A percentile compares a stretch with the other conserved stretches of the same genome.
phyloP scores from a whole-genome alignment of 2,888 invertebrate genomes.

The Monoplex corrugatus region DNA sequence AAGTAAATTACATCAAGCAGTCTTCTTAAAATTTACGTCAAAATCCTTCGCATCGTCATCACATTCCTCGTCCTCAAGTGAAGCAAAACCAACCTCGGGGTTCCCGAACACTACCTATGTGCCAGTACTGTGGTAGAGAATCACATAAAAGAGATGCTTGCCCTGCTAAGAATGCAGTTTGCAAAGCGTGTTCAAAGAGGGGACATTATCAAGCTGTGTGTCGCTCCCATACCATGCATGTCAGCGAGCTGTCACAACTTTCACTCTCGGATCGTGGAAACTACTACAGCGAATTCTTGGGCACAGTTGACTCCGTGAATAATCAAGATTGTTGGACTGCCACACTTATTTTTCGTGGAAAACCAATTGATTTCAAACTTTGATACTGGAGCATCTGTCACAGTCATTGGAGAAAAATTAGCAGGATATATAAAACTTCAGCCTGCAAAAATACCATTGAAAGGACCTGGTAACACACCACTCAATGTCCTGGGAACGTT shows the following conservation, averaged over 20 bases:
- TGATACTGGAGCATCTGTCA: no score
- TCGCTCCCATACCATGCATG: not conserved
- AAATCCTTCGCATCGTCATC: no score
- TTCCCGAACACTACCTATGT: no score
- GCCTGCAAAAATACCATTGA: not conserved
- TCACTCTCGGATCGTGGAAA: not conserved
- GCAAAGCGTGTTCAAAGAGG: not conserved
- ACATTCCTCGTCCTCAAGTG: no score
- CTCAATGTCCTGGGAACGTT: not conserved
- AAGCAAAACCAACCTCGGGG: no score
- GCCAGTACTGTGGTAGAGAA: conserved; percentile 22
- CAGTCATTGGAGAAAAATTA: not conserved
- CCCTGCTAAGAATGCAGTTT: conserved; percentile 32
- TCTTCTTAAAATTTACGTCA: no score
- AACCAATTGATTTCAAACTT: conserved; percentile 10
- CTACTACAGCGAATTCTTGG: no score
- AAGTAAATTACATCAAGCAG: no score
- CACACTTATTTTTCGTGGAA: not conserved
- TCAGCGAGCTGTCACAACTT: no score
- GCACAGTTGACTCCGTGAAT: not conserved
- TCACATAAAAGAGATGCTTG: conserved; percentile 18
- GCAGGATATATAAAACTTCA: not conserved
- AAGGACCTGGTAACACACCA: not conserved
- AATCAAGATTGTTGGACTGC: not conserved
- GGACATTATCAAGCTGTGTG: conserved; percentile 5